These are phyloP conservation scores for Acheta domesticus DNA, from an alignment of 2,888 invertebrate genomes.

Conservation along the genomic window DNA sequence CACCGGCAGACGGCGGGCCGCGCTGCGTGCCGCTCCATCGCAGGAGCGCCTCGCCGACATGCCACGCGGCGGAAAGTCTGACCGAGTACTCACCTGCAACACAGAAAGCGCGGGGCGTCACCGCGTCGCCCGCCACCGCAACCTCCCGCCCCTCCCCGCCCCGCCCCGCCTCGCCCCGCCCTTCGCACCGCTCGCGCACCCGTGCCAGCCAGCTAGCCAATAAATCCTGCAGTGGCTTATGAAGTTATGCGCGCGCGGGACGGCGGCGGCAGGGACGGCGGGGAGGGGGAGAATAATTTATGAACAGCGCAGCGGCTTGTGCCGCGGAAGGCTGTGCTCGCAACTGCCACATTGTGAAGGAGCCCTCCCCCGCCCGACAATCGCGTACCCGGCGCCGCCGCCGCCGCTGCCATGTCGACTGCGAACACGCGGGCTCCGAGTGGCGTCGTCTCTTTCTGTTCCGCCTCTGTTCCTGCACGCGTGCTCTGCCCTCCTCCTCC, in stretches of 20 bases:
- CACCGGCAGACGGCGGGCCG: background rate
- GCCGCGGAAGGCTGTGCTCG: no score
- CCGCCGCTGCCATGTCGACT: no score
- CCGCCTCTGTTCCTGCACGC: background rate
- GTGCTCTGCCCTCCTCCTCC: background rate
- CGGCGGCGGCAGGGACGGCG: background rate
- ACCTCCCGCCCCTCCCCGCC: background rate
- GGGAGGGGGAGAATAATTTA: background rate
- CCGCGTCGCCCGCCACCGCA: background rate
- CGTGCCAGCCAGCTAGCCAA: background rate
- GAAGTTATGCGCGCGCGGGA: background rate
- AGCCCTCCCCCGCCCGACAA: no score
- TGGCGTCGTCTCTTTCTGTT: no score
- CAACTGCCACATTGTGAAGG: no score
- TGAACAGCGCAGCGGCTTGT: background rate
- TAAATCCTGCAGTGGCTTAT: background rate
- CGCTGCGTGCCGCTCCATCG: background rate
- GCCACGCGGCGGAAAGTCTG: background rate
- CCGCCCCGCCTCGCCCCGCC: background rate
- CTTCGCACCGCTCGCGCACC: background rate
- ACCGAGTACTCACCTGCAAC: constrained; percentile 1
- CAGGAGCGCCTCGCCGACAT: background rate
- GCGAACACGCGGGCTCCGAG: no score
- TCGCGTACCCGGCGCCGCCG: no score
- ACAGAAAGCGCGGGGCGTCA: background rate